Percentiles rank a stretch among this genome's conserved stretches.
phyloP scores from a whole-genome alignment of 2,113 vertebrate species.

The Ardeotis arabs region DNA sequence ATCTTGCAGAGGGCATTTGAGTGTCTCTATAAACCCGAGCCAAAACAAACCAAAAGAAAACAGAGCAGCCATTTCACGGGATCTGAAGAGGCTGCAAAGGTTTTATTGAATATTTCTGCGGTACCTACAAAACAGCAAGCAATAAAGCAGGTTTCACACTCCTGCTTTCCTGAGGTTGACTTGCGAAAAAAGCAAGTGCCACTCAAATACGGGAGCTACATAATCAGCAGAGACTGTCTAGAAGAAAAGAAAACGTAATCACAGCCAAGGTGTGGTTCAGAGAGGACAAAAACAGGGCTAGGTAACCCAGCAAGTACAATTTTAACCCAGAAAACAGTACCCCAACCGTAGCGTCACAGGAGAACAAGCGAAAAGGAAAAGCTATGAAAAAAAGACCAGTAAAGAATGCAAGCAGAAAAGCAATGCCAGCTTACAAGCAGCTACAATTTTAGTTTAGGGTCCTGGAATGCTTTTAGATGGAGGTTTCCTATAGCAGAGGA shows the following conservation, averaged over 20 bases:
- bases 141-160: background rate
- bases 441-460: background rate
- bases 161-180: background rate
- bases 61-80: background rate
- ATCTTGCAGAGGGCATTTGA: background rate
- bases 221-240: background rate
- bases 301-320: background rate
- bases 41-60: background rate
- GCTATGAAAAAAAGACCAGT: background rate
- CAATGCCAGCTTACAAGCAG: background rate
- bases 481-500: background rate
- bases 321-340: background rate
- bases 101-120: background rate
- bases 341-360: rapidly evolving
- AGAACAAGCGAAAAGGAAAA: background rate
- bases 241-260: background rate
- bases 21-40: background rate
- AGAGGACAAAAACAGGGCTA: background rate
- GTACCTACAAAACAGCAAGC: background rate
- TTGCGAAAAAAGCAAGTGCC: background rate
- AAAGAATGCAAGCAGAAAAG: background rate
- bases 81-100: background rate
- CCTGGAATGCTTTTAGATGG: background rate
- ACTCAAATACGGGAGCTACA: background rate
- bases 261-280: background rate